Conservation (phyloP, 2,797 vertebrate genomes). For the Lagocephalus sceleratus region DNA sequence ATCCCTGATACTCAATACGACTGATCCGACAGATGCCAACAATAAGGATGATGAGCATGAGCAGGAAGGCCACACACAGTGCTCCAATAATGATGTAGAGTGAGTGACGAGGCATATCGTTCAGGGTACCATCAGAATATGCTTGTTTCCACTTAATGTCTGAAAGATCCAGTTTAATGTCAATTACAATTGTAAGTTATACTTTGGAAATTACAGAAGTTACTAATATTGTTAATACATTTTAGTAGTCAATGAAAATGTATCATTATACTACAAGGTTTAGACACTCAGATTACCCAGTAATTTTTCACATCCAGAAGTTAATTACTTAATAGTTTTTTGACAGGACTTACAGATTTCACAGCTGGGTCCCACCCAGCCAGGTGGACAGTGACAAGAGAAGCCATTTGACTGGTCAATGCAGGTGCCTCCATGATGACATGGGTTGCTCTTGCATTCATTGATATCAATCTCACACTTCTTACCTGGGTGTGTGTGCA, state of each 20-base stretch:
- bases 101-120: constrained; percentile 95
- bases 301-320: neutral
- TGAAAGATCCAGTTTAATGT: constrained; percentile 43
- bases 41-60: constrained; percentile 98
- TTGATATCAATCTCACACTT: constrained; percentile 91
- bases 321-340: neutral
- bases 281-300: neutral
- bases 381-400: constrained; percentile 89
- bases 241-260: too few species aligned
- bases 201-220: too few species aligned
- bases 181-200: neutral
- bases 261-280: too few species aligned
- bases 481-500: constrained; percentile 71
- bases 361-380: constrained; percentile 94
- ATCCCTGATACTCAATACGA: constrained; percentile 98
- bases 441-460: constrained; percentile 93
- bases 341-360: constrained; percentile 91
- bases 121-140: constrained; percentile 89
- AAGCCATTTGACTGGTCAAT: constrained; percentile 92
- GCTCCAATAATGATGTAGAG: constrained; percentile 98
- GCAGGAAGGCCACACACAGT: constrained; percentile 94
- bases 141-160: constrained; percentile 95
- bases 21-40: constrained; percentile 99
- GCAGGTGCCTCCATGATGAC: constrained; percentile 92
- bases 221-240: too few species aligned